Evolutionary conservation across 2,888 invertebrate species (phyloP), one percentile per base, ranked within the genome.

Genomic region (Campoletis raptor): DNA sequence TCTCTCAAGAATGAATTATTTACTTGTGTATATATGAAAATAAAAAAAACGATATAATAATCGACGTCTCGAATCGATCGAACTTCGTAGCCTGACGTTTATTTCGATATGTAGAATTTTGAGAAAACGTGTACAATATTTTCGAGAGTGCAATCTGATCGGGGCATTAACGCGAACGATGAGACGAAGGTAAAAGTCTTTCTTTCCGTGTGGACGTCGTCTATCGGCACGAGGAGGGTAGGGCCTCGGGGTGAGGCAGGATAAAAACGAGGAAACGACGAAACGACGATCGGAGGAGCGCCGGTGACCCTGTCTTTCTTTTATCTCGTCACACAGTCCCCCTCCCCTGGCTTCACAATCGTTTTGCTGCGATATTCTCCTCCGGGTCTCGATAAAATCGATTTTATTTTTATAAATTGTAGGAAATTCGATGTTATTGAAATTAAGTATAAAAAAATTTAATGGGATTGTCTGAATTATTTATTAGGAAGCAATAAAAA

Each of bases 171-270:
- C 54, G 54, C 21, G 12, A 24, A 7, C 21, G 21, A 7, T 21
- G 21, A 57, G 10, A 30, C 57, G 24, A 57, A 57, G 57, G 57
- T 57, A 24, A 30, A 61, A 61, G 15, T 61, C 61, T 61, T 30
- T 61, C 15, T 21, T 57, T 18, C 5, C 1, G 12, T 57, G 57
- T 2, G 57, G 57, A 57, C 30, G 61, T 12, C 61, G 30, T 30
- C 61, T 76, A 77, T 79, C 70, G 45, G 24, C 24, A 21, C 57
- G 67, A 57, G 64, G 48, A 90, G 89, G 92, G 92, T 91, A 88
- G 92, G 92, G 92, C 92, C 90, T 89, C 88, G 90, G 90, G 91
- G 90, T 45, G 48, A 72, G 70, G 48, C 48, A 72, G 61, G 30
- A 30, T 61, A 61, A 61, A 24, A 76, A 45, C 24, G 30, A 57